Evolutionary conservation across 2,888 invertebrate genomes (phyloP), one percentile per base, ranked within the genome.

Genomic region (Archaeoteleia sp.): DNA sequence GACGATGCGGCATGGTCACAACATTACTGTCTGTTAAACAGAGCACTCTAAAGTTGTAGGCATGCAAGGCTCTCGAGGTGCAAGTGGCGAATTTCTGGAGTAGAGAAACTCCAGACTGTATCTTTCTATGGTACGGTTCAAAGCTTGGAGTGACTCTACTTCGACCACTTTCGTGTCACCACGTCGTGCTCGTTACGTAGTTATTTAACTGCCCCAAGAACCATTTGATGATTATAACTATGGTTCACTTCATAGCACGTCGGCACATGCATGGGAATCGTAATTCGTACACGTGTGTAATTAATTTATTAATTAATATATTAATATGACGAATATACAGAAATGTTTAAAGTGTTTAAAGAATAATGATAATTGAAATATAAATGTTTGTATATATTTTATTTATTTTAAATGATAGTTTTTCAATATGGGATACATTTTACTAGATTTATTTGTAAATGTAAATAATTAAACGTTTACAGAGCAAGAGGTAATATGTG

Each of bases 41-140:
- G 37, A 37, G 55, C 46, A 57, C 62, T 67, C 67, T 58, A 68
- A 62, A 58, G 67, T 67, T 58, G 62, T 67, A 67, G 62, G 42
- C 51, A 53, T 61, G 46, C 46, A 62, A 39, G 57, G 17, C 62
- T 40, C 62, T 67, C 35, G 42, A 67, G 48, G 34, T 63, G 48
- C 53, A 57, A 67, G 67, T 53, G 53, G 62, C 39, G 58, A 62
- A 53, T 51, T 53, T 51, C 46, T 57, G 45, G 46, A 67, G 61
- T 23, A 40, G 42, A 42, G 62, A 58, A 67, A 57, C 48, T 62
- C 37, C 49, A 67, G 51, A 58, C 62, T 62, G 40, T 66, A 53
- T 53, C 58, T 63, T 62, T 62, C 58, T 54, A 54, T 46, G 49
- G 53, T 35, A 42, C 39, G 61, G 51, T 67, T 51, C 68, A 63